Evolutionary conservation across 2,888 invertebrate species (phyloP), one percentile per base, ranked within the genome.

Genomic region (Chironomus tentans): DNA sequence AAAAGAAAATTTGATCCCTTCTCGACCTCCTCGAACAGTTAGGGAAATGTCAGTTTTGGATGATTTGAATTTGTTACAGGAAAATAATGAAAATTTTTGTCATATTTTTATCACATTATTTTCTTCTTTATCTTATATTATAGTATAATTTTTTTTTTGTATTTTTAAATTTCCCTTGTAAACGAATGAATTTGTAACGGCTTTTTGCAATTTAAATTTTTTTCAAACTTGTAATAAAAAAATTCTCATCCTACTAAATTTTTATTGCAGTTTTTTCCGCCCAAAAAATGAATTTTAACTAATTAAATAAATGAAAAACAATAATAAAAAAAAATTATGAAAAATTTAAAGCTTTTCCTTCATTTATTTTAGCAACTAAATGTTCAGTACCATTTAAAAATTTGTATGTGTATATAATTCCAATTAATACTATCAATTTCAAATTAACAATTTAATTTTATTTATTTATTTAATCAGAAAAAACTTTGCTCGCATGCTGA

Each of bases 341-440:
- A 74, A 38, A 74, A 68, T 74, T 74, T 74, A 74, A 74, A 74
- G 68, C 74, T 62, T 74, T 21, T 65, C 38, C n/a, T 62, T 24
- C 6, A 22, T 65, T 65, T 22, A 24, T 65, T 24, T 65, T 13
- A 24, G 65, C 65, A 72, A 56, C n/a, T 56, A 56, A 56, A 56
- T n/a, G 56, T 72, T 65, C 62, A 72, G 72, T 72, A 72, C 62
- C 62, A 56, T 15, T 56, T 56, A 56, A 18, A 15, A 56, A 56
- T 56, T 56, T 56, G 18, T 56, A 56, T 56, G 18, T 56, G 18
- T 56, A 24, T 65, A 24, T 65, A 6, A 68, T 74, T n/a, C 68
- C 68, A 74, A 74, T 74, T 74, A 74, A 74, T 74, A 74, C 74
- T 74, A 74, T 74, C 65, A 48, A 74, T 74, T 72, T 72, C 61